Evolutionary conservation across 2,113 vertebrate genomes (phyloP), one percentile per base, ranked within the genome.

Genomic region (Dendrocopos noguchii): DNA sequence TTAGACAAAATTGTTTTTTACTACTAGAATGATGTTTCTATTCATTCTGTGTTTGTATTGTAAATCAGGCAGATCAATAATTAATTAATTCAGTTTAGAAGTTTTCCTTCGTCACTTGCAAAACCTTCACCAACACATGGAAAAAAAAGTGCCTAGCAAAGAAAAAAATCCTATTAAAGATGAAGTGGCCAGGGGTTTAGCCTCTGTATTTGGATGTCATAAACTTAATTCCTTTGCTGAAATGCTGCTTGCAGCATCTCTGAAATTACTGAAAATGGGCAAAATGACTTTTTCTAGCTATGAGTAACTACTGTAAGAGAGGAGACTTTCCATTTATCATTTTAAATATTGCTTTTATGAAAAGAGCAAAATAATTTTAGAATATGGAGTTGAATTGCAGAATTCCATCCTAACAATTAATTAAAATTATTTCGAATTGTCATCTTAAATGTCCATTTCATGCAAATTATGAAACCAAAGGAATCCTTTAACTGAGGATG

Each of bases 381-480:
- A 72, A 50, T 29, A 22, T 36, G 15, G 1, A 34, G 13, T 34
- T 52, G 27, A 29, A 68, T 71, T 34, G 31, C 34, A 68, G 36
- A 80, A 72, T 83, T 72, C 8, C 24, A 19, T 64, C 10, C 67
- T 79, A 76, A 39, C 4, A 63, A 39, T 33, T 55, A 42, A 1
- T 28, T 47, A 17, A 68, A 73, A 34, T 14, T 0, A 44, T 44
- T 19, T 63, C 21, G 71, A 63, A 53, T 12, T 0, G 10, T 36
- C 0, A 0, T 53, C 31, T 29, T 52, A 74, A 75, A 59, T 28
- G 3, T 19, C 19, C 8, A 6, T n/a, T 57, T 20, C 10, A 53
- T 22, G 7, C 4, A 82, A 78, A 63, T 63, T 18, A 79, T 88
- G 22, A 67, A 63, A 79, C 1, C 6, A 57, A 87, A 84, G 4